These are phyloP conservation scores for Mareca penelope DNA, from an alignment of 2,797 vertebrate species.

Conservation along the genomic window DNA sequence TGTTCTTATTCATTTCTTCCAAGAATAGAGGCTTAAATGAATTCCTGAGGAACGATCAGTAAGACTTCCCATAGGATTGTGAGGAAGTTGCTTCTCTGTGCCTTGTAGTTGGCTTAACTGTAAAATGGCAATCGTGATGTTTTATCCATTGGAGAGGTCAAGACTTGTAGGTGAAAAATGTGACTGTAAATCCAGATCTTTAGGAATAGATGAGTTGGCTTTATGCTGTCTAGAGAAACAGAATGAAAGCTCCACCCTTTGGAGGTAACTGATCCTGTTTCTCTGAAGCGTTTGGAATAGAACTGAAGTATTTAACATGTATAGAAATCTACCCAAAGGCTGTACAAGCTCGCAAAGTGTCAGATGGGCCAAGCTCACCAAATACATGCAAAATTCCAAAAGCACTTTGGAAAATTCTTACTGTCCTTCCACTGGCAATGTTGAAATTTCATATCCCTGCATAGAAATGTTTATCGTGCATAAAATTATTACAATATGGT, in stretches of 20 bases:
- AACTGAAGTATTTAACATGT: constrained; percentile 36
- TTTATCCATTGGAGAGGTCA: not conserved
- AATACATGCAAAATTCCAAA: constrained; percentile 44
- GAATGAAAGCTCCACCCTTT: constrained; percentile 24
- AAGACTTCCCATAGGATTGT: not conserved
- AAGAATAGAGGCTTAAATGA: not conserved
- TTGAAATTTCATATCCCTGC: not conserved
- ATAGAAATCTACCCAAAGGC: constrained; percentile 10
- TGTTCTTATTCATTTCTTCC: not conserved
- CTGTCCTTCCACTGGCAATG: constrained; percentile 20
- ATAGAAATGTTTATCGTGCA: constrained; percentile 21
- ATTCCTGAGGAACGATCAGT: not conserved
- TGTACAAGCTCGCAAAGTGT: constrained; percentile 43
- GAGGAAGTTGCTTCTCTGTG: not conserved
- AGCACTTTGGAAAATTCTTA: constrained; percentile 16
- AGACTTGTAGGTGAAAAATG: not conserved
- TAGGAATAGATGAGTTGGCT: not conserved
- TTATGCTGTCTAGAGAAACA: not conserved
- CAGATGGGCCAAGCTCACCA: not conserved
- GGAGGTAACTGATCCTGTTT: not conserved
- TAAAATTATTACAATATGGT: not conserved
- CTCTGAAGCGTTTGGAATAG: constrained; percentile 39
- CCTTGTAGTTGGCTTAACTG: not conserved
- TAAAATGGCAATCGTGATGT: not conserved
- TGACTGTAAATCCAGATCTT: not conserved